Percentiles rank a stretch among this genome's conserved stretches.
Evolutionary conservation across 92 coral and sea anemone species (phyloP).

Genomic region (Plumapathes pennacea): DNA sequence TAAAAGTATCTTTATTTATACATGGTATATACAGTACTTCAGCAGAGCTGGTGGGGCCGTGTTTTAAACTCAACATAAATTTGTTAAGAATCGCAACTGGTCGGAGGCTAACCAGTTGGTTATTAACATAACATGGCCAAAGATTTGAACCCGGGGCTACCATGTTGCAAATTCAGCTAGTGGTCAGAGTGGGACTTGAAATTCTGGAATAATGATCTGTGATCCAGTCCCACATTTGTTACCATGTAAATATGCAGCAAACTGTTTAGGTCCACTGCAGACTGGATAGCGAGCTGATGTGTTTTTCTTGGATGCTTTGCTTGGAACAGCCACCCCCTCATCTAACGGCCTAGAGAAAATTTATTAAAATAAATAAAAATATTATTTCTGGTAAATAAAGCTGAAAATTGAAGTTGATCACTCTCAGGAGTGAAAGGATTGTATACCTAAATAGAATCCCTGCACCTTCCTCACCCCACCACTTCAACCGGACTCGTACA

Average conservation of each 20-base stretch:
- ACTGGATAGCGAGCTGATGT: slow-evolving; percentile 77
- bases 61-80: too few species aligned
- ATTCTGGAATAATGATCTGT: too few species aligned
- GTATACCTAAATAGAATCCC: slow-evolving; percentile 75
- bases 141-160: too few species aligned
- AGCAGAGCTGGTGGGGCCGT: too few species aligned
- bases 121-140: too few species aligned
- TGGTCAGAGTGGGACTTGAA: too few species aligned
- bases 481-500: slow-evolving; percentile 67
- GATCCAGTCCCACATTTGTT: too few species aligned
- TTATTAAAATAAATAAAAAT: not conserved
- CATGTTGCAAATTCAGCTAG: too few species aligned
- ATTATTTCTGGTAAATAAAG: not conserved
- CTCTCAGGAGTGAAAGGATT: not conserved
- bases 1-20: too few species aligned
- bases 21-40: too few species aligned
- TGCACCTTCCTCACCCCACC: slow-evolving; percentile 96
- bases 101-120: too few species aligned
- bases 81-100: too few species aligned
- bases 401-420: not conserved
- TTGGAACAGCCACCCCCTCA: slow-evolving; percentile 15
- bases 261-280: slow-evolving; percentile 98
- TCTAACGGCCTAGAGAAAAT: slow-evolving; percentile 49
- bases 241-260: slow-evolving; percentile 90
- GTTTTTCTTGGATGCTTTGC: slow-evolving; percentile 2